Evolutionary conservation across 2,888 invertebrate genomes (phyloP).

Genomic region (Campaea margaritaria): DNA sequence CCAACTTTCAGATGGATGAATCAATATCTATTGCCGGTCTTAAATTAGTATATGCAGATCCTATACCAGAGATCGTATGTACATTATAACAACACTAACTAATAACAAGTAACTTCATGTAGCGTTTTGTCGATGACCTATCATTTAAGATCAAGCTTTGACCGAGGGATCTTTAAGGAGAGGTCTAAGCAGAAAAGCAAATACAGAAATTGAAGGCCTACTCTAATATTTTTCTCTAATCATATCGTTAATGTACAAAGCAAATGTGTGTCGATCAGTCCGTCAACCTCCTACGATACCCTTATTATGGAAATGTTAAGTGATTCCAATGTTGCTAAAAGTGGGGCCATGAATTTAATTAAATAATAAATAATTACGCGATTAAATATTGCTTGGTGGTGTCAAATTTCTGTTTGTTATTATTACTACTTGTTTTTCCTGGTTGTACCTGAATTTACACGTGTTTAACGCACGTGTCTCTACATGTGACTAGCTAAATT

Average conservation of each 20-base stretch:
- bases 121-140: too few relatives aligned
- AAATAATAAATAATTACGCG: neutral
- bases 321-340: slow-evolving; percentile 9
- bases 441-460: slow-evolving; percentile 12
- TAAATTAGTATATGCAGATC: too few relatives aligned
- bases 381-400: neutral
- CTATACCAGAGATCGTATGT: too few relatives aligned
- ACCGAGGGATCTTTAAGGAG: neutral
- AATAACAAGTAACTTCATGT: too few relatives aligned
- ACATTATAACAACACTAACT: too few relatives aligned
- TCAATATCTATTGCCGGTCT: too few relatives aligned
- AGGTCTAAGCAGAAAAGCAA: neutral
- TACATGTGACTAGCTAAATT: neutral
- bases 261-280: slow-evolving; percentile 1
- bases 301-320: too few relatives aligned
- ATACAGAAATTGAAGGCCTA: too few relatives aligned
- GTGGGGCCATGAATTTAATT: neutral
- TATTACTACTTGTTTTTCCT: slow-evolving; percentile 13
- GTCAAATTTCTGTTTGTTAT: too few relatives aligned
- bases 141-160: neutral
- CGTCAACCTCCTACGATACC: too few relatives aligned
- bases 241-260: slow-evolving; percentile 1
- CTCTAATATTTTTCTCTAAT: too few relatives aligned
- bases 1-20: too few relatives aligned
- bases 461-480: slow-evolving; percentile 3